phyloP scores from a whole-genome alignment of 2,113 vertebrate species.

The Ictalurus punctatus region DNA sequence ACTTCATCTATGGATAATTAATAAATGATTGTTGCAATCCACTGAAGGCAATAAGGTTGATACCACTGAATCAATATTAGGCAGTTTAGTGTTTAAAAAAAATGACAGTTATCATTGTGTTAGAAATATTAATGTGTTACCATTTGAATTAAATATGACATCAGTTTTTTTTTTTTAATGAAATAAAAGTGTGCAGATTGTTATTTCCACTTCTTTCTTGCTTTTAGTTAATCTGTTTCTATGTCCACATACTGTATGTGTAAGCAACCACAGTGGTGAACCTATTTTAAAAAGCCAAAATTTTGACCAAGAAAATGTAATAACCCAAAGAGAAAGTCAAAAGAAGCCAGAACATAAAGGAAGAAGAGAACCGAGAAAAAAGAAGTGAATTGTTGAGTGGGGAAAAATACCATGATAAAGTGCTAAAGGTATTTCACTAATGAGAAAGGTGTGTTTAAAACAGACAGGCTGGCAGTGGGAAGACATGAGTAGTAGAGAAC shows the following conservation, averaged over 20 bases:
- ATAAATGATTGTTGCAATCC: not conserved
- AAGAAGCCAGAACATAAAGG: not conserved
- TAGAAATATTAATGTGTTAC: not conserved
- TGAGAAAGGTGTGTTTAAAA: conserved; percentile 23
- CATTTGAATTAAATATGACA: not conserved
- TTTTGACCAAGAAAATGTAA: not conserved
- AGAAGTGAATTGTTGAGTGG: not conserved
- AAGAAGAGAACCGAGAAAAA: not conserved
- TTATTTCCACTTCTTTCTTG: not conserved
- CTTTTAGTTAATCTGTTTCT: not conserved
- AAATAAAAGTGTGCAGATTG: not conserved
- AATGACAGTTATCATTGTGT: not conserved
- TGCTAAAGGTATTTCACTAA: conserved; percentile 35
- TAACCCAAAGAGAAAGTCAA: not conserved
- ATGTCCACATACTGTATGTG: not conserved
- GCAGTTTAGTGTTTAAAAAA: not conserved
- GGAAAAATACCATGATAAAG: conserved; percentile 23
- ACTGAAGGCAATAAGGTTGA: not conserved
- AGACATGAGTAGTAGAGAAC: conserved; percentile 36
- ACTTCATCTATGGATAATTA: not conserved
- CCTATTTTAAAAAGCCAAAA: not conserved
- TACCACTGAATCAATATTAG: not conserved
- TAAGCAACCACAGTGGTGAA: not conserved
- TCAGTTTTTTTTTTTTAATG: not conserved
- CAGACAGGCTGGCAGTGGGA: conserved; percentile 42